These are phyloP conservation scores for Dynastes maya DNA, from an alignment of 2,888 invertebrate genomes.

Conservation along the genomic window DNA sequence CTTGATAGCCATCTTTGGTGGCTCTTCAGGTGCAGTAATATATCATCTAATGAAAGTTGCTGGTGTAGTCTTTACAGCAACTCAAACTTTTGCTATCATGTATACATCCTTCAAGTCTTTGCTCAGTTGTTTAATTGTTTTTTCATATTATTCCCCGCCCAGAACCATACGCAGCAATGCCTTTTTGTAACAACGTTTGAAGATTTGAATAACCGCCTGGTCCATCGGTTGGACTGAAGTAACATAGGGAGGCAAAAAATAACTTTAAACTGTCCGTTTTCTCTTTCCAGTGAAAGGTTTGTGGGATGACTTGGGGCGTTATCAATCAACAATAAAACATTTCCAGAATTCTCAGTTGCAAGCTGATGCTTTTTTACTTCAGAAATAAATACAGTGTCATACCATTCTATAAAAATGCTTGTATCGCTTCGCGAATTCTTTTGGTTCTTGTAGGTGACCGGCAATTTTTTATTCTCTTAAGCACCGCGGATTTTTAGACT, in stretches of 20 bases:
- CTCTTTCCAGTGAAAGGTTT: background rate
- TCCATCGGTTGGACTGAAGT: background rate
- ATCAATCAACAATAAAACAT: background rate
- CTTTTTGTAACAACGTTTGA: slow-evolving; percentile 10
- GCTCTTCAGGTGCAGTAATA: background rate
- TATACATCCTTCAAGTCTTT: slow-evolving; percentile 3
- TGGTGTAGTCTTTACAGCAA: background rate
- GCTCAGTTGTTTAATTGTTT: background rate
- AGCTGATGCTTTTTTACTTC: no score
- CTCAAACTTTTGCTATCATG: slow-evolving; percentile 1
- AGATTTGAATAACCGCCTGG: background rate
- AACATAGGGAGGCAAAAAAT: background rate
- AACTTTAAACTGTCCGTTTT: slow-evolving; percentile 9
- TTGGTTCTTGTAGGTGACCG: background rate
- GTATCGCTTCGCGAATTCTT: background rate
- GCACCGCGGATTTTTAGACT: background rate
- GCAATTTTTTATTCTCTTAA: slow-evolving; percentile 8
- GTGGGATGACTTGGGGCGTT: background rate
- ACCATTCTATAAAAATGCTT: no score
- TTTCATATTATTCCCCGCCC: background rate
- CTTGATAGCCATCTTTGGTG: background rate
- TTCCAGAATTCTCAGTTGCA: no score
- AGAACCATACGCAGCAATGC: background rate
- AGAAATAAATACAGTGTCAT: no score
- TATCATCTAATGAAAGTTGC: background rate